Evolutionary conservation across 2,888 invertebrate species (phyloP).

Genomic region (Lepidochrysops patricia): DNA sequence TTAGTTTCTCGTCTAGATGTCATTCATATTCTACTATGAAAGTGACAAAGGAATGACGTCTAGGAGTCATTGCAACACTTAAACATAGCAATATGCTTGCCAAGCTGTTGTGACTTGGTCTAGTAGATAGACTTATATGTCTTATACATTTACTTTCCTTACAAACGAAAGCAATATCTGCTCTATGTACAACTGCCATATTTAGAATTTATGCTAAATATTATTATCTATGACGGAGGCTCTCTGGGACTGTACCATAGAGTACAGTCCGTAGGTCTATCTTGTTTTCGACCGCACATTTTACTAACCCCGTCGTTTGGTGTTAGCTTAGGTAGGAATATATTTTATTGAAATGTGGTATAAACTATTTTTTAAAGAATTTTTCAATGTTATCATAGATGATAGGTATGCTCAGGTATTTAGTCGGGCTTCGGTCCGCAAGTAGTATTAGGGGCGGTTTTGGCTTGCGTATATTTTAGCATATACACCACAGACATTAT

Average conservation of each 20-base stretch:
- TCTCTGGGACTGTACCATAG: neutral
- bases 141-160: neutral
- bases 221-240: neutral
- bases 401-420: slow-evolving; percentile 5
- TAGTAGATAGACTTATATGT: neutral
- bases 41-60: too few relatives aligned
- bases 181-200: neutral
- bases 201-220: neutral
- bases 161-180: neutral
- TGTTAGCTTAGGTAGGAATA: slow-evolving; percentile 23
- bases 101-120: neutral
- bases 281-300: slow-evolving; percentile 2
- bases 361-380: slow-evolving; percentile 41
- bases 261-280: neutral
- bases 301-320: slow-evolving; percentile 19
- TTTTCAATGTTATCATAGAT: slow-evolving; percentile 37
- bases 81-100: neutral
- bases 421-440: neutral
- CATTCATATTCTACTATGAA: too few relatives aligned
- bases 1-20: too few relatives aligned
- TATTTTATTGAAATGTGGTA: slow-evolving; percentile 24
- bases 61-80: too few relatives aligned
- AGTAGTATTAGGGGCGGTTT: neutral
- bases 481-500: neutral
- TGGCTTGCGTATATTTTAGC: neutral